phyloP scores from a whole-genome alignment of 2,797 vertebrate genomes.

The Euphonia xanthogaster region DNA sequence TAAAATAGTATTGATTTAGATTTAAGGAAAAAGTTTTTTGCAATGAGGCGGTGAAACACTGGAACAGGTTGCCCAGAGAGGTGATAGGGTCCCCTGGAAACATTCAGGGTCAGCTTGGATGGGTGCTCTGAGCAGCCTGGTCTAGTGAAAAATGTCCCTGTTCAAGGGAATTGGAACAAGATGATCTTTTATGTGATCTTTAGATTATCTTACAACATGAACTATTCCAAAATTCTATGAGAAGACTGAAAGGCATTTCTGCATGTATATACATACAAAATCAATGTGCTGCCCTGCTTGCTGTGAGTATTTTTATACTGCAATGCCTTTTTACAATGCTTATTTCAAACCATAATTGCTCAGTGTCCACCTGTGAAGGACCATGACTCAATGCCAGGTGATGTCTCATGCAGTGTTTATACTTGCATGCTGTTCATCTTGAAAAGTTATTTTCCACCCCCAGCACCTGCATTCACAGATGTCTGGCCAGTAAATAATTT shows the following conservation, averaged over 20 bases:
- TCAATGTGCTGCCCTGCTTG: not conserved
- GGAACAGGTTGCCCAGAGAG: not conserved
- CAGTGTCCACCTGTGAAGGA: not conserved
- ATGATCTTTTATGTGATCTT: not conserved
- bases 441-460: not conserved
- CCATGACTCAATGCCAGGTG: not conserved
- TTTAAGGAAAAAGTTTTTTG: not conserved
- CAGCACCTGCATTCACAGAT: not conserved
- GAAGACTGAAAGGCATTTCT: not conserved
- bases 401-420: not conserved
- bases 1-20: not conserved
- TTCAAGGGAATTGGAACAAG: rapidly evolving
- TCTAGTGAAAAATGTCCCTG: not conserved
- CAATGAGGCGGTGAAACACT: too few species aligned
- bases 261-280: not conserved
- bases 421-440: not conserved
- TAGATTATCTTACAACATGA: not conserved
- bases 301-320: not conserved
- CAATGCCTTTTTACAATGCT: not conserved
- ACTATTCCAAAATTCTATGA: not conserved
- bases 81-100: not conserved
- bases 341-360: not conserved
- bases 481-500: not conserved
- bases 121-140: not conserved
- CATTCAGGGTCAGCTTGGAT: not conserved